A percentile compares a stretch with the other conserved stretches of the same genome.
These are phyloP conservation scores for Eulemur macaco DNA, from an alignment of 2,113 vertebrate genomes.

Conservation along the genomic window DNA sequence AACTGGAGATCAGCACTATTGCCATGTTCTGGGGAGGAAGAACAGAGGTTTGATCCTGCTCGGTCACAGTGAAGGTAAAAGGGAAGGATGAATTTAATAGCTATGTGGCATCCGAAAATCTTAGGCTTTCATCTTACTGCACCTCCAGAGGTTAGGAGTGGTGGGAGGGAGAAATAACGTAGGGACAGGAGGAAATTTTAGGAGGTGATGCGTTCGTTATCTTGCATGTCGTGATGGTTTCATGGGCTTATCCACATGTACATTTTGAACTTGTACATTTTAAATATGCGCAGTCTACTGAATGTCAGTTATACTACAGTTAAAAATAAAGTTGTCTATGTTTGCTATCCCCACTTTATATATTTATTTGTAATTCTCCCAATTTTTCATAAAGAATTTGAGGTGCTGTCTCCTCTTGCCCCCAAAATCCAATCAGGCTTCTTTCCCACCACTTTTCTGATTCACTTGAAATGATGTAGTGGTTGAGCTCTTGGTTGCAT, in stretches of 20 bases:
- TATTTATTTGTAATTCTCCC: not conserved
- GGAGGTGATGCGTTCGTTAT: not conserved
- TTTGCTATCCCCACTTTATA: not conserved
- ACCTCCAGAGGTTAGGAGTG: not conserved
- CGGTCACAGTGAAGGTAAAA: not conserved
- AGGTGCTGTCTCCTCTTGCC: not conserved
- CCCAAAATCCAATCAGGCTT: not conserved
- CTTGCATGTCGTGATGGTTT: not conserved
- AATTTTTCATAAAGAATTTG: slow-evolving; percentile 4
- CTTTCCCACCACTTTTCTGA: not conserved
- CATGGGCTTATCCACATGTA: not conserved
- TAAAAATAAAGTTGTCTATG: not conserved
- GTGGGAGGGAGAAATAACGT: not conserved
- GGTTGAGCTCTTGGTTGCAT: not conserved
- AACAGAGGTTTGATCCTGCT: not conserved
- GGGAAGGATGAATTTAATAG: not conserved
- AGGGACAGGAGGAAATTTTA: not conserved
- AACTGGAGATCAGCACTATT: not conserved
- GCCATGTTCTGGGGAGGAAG: not conserved
- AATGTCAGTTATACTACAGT: not conserved
- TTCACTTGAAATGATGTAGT: not conserved
- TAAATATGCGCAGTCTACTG: not conserved
- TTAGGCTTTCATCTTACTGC: not conserved
- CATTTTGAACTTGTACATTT: not conserved
- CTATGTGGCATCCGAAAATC: not conserved